These are phyloP conservation scores for Aplocera efformata DNA, from an alignment of 2,888 invertebrate genomes.

Conservation along the genomic window DNA sequence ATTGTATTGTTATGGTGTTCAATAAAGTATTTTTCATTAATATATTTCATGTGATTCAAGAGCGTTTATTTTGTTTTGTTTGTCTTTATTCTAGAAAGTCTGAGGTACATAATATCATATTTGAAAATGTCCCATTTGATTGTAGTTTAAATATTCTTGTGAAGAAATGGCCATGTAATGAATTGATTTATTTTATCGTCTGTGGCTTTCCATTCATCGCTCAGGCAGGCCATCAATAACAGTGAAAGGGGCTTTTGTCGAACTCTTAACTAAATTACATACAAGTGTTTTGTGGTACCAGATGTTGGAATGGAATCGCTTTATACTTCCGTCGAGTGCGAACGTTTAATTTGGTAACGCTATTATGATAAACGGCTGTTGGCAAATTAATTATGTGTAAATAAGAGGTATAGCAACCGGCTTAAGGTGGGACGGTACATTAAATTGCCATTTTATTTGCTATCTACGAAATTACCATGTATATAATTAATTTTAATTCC, in stretches of 20 bases:
- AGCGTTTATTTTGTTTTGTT: too few species aligned
- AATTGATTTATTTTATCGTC: constrained; percentile 7
- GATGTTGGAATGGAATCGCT: constrained; percentile 13
- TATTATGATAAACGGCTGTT: constrained; percentile 19
- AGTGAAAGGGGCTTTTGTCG: constrained; percentile 19
- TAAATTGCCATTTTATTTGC: too few species aligned
- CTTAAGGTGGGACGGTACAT: neutral
- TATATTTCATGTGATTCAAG: too few species aligned
- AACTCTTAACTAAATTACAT: constrained; percentile 9
- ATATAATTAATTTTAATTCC: too few species aligned
- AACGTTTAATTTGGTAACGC: constrained; percentile 15
- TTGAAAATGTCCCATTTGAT: too few species aligned
- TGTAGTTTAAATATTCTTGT: too few species aligned
- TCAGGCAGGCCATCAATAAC: constrained; percentile 16
- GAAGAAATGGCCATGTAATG: too few species aligned
- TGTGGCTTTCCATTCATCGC: constrained; percentile 2
- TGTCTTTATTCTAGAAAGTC: too few species aligned
- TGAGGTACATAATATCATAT: too few species aligned
- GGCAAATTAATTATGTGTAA: constrained; percentile 14
- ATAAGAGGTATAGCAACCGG: constrained; percentile 14
- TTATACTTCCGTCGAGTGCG: constrained; percentile 14
- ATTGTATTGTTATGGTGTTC: too few species aligned
- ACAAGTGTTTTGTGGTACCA: constrained; percentile 12
- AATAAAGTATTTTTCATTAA: too few species aligned
- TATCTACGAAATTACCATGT: too few species aligned